Evolutionary conservation across 2,113 vertebrate species (phyloP), one percentile per base, ranked within the genome.

Genomic region (Nanorana parkeri): DNA sequence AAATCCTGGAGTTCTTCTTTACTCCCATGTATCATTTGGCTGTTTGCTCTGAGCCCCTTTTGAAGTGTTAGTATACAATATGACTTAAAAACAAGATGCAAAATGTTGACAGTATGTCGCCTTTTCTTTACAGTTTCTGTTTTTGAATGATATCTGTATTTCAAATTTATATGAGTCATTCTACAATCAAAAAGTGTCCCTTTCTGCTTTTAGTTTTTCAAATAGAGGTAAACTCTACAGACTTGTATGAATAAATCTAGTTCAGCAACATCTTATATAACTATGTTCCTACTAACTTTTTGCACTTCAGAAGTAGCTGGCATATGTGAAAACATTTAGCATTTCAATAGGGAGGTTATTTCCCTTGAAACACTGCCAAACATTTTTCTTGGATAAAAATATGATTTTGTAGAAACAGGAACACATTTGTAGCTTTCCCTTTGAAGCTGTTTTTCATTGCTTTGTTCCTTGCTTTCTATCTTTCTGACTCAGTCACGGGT

Each of bases 331-430:
- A 55, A 17, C 21, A 52, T 81, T 73, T 55, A 65, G 24, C 55
- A 52, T 72, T 69, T 81, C 26, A 72, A 17, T 64, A 17, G 55
- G 47, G 68, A 63, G 17, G 17, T 81, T 81, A 73, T 81, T 81
- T 81, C 67, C 68, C 68, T 72, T 81, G 79, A 65, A 81, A 81
- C 58, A 29, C 65, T 81, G 68, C 65, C 56, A 66, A 26, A 29
- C 5, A 54, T 17, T 51, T 66, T 67, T 67, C 26, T 55, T 32
- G 15, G 41, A 51, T 28, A 56, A 21, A 54, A 63, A 64, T 71
- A 55, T 54, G 19, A 72, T 80, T 80, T 72, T 63, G 11, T 63
- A 21, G 24, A 72, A 52, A 21, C 15, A 75, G 32, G 28, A 71
- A 52, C 41, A 60, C 28, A 71, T 60, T 80, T 55, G 32, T 60